A percentile compares a stretch with the other conserved stretches of the same genome.
Conservation (phyloP, 1,140 invertebrate genomes). For the Drosophila ironensis region DNA sequence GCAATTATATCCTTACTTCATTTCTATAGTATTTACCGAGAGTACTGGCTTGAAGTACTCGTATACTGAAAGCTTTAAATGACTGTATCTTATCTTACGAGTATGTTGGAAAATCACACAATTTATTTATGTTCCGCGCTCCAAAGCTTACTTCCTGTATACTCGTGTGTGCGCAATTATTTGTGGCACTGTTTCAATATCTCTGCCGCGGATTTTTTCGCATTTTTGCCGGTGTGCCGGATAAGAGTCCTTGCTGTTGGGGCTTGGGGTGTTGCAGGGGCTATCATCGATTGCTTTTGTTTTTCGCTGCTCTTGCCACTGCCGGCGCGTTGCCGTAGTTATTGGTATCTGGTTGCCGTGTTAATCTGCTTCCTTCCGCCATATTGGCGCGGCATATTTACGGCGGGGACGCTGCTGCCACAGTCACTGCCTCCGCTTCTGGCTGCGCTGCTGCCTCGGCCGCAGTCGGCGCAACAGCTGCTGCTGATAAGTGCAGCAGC, state of each 20-base stretch:
- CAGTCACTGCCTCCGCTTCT: neutral
- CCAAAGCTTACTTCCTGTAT: too few species aligned
- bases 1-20: too few species aligned
- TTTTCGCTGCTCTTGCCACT: slow-evolving; percentile 11
- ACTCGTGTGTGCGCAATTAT: too few species aligned
- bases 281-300: slow-evolving; percentile 40
- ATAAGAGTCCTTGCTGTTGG: neutral
- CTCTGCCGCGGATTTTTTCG: neutral
- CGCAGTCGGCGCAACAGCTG: slow-evolving; percentile 29
- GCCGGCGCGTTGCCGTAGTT: slow-evolving; percentile 40
- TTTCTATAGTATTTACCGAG: too few species aligned
- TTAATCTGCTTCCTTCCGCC: slow-evolving; percentile 70
- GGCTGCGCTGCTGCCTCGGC: neutral
- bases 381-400: slow-evolving; percentile 56
- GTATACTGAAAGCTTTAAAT: too few species aligned
- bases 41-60: too few species aligned
- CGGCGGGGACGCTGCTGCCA: slow-evolving; percentile 5
- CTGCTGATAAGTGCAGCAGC: slow-evolving; percentile 47
- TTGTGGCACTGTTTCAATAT: too few species aligned
- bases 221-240: neutral
- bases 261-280: neutral
- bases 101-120: too few species aligned
- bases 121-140: too few species aligned
- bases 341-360: slow-evolving; percentile 64
- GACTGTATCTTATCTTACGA: too few species aligned